phyloP scores from a whole-genome alignment of 37 sponge, comb jelly and placozoan species.

The Mnemiopsis leidyi region DNA sequence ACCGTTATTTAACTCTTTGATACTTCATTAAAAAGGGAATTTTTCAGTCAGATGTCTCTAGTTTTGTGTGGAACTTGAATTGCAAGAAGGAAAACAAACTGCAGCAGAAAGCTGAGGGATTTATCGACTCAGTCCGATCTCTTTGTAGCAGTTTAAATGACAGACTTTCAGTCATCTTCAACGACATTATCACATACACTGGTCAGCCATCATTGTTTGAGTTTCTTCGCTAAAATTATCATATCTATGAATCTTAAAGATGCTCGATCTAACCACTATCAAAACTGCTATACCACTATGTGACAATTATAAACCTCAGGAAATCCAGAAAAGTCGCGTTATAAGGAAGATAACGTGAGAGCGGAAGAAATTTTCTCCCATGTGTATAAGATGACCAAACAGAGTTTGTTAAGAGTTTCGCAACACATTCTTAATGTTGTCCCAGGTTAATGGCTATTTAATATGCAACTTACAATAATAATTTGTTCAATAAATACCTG shows the following conservation, averaged over 20 bases:
- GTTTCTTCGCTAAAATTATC: too few species aligned
- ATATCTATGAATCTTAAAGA: too few species aligned
- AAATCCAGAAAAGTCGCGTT: background rate
- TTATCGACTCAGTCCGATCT: background rate
- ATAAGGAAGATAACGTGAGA: constrained; percentile 54
- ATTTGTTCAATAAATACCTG: too few species aligned
- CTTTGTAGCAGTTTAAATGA: constrained; percentile 44
- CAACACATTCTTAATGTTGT: background rate
- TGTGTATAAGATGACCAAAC: background rate
- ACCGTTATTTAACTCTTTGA: too few species aligned
- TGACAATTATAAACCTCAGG: too few species aligned
- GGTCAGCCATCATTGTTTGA: background rate
- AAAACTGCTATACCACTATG: too few species aligned
- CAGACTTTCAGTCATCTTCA: background rate
- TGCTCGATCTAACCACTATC: too few species aligned
- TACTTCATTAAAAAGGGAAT: too few species aligned
- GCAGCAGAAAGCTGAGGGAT: constrained; percentile 47
- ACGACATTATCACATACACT: constrained; percentile 39
- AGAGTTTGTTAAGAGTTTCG: background rate
- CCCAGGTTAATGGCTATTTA: background rate
- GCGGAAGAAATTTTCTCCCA: constrained; percentile 22
- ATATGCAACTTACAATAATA: too few species aligned
- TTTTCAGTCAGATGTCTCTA: constrained; percentile 1
- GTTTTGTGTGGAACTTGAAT: background rate
- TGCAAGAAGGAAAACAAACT: constrained; percentile 3